Percentiles rank a stretch among this genome's conserved stretches.
Evolutionary conservation across 2,113 vertebrate species (phyloP).

Genomic region (Xiphophorus maculatus): DNA sequence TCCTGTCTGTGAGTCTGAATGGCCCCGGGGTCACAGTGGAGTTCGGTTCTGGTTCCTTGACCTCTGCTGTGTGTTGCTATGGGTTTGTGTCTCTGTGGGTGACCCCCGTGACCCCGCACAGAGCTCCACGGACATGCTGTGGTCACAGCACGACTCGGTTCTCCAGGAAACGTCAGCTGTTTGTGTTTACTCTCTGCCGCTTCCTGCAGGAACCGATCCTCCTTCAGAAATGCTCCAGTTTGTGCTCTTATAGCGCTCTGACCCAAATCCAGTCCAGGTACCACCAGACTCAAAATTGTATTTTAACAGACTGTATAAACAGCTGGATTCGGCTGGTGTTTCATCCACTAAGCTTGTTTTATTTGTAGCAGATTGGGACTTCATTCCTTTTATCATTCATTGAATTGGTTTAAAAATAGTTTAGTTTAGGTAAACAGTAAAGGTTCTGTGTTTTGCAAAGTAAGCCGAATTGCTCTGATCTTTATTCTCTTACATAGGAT

Average conservation of each 20-base stretch:
- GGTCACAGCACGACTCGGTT: neutral
- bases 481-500: neutral
- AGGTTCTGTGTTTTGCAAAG: neutral
- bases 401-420: neutral
- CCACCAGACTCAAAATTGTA: neutral
- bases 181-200: conserved; percentile 43
- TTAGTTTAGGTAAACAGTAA: neutral
- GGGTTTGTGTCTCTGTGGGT: neutral
- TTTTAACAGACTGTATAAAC: neutral
- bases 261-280: fast-evolving
- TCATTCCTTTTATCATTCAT: neutral
- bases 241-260: neutral
- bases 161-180: conserved; percentile 54
- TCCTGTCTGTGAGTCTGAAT: conserved; percentile 1
- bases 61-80: neutral
- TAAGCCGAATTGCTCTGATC: neutral
- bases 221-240: neutral
- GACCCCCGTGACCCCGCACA: neutral
- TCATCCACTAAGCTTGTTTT: neutral
- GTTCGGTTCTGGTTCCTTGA: neutral
- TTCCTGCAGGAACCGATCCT: conserved; percentile 28
- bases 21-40: neutral
- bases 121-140: conserved; percentile 1
- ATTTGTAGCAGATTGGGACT: neutral
- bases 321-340: neutral